Conservation (phyloP, 2,888 invertebrate genomes). For the Molorchus minor region DNA sequence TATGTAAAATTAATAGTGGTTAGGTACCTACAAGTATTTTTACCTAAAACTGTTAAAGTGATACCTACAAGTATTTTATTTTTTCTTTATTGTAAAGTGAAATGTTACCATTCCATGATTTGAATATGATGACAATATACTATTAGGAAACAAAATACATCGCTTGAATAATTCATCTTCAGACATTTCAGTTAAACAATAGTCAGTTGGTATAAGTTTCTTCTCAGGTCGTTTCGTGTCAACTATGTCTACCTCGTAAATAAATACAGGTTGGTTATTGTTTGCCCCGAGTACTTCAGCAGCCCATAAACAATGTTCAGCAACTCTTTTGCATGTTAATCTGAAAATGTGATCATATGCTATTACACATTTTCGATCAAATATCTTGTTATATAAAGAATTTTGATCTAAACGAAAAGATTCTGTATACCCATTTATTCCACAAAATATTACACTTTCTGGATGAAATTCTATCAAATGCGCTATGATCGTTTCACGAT, state of each 20-base stretch:
- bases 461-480: conserved; percentile 44
- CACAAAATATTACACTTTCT: conserved; percentile 39
- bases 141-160: conserved; percentile 52
- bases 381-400: conserved; percentile 34
- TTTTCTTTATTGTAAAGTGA: conserved; percentile 43
- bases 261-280: conserved; percentile 46
- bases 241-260: conserved; percentile 51
- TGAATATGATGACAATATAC: conserved; percentile 49
- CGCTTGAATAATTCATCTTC: conserved; percentile 52
- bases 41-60: too few relatives aligned
- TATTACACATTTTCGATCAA: conserved; percentile 46
- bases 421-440: conserved; percentile 40
- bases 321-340: conserved; percentile 48
- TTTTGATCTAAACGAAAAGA: conserved; percentile 41
- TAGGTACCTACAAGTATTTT: too few relatives aligned
- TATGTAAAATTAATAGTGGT: too few relatives aligned
- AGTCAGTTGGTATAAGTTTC: conserved; percentile 50
- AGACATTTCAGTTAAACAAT: conserved; percentile 50
- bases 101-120: conserved; percentile 47
- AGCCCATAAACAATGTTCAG: conserved; percentile 52
- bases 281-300: conserved; percentile 50
- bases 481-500: conserved; percentile 39
- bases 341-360: conserved; percentile 51
- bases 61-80: conserved; percentile 15
- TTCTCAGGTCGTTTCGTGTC: conserved; percentile 51